Evolutionary conservation across 2,888 invertebrate species (phyloP), one percentile per base, ranked within the genome.

Genomic region (Tiliacea citrago): DNA sequence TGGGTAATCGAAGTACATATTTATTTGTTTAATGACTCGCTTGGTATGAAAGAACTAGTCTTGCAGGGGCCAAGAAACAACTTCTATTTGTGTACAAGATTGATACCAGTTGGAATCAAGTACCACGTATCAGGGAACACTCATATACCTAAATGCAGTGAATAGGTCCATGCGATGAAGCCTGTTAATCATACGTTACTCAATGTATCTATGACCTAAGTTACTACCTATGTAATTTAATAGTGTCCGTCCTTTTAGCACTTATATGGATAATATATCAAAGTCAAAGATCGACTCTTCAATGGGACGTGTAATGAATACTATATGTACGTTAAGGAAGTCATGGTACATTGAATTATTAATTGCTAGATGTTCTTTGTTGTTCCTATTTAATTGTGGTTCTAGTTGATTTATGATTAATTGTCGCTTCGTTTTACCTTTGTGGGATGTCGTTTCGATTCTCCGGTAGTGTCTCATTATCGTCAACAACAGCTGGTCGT

Each of bases 231-330:
- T 85, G 85, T 88, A 89, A 90, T 89, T 90, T 90, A 91, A 91
- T 91, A 88, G 87, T 88, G 86, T 81, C 85, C 87, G 89, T 93
- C 91, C 89, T 91, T 91, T 92, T 90, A 83, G 85, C 91, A 89
- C 90, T 91, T 90, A 92, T 92, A 94, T 91, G 88, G 90, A 90
- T 89, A 91, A 90, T 94, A 92, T 89, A 92, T 94, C 93, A 94
- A 92, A 91, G 92, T 92, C 92, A 89, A 84, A 88, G 87, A 88
- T 87, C 88, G 88, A 88, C 89, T 92, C 88, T 88, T 92, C 92
- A 92, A 93, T 93, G 90, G 92, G 91, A 92, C 91, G 88, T 92
- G 81, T 81, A 93, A 92, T 94, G 92, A 93, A 93, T 92, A 89
- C 90, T 88, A 86, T 57, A 88, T 86, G 84, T 70, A n/a, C 67